Evolutionary conservation across 2,113 vertebrate genomes (phyloP).

Genomic region (Neodontobutis hainanensis): DNA sequence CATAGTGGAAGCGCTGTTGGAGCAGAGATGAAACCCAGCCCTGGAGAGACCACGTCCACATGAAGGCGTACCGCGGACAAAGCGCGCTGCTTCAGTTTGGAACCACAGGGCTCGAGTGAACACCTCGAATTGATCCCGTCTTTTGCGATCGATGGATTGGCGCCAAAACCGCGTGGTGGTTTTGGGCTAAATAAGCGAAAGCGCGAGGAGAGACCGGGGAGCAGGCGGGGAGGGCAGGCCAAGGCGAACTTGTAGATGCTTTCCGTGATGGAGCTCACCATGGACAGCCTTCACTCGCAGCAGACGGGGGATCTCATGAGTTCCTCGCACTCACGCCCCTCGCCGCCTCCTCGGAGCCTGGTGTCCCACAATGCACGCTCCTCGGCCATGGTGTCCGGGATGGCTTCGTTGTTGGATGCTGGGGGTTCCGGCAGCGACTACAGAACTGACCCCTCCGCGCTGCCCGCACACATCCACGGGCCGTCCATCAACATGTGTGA

Average conservation of each 20-base stretch:
- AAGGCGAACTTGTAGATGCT: slow-evolving; percentile 59
- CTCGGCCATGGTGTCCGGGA: slow-evolving; percentile 88
- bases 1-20: slow-evolving; percentile 76
- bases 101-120: slow-evolving; percentile 47
- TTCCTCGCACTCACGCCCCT: slow-evolving; percentile 84
- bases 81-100: slow-evolving; percentile 24
- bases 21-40: slow-evolving; percentile 72
- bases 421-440: slow-evolving; percentile 85
- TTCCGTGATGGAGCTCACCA: slow-evolving; percentile 91
- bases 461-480: slow-evolving; percentile 88
- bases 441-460: slow-evolving; percentile 84
- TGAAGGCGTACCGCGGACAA: slow-evolving; percentile 47
- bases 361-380: slow-evolving; percentile 81
- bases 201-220: slow-evolving; percentile 59
- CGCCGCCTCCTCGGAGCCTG: slow-evolving; percentile 85
- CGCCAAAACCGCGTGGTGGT: slow-evolving; percentile 72
- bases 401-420: slow-evolving; percentile 88
- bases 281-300: slow-evolving; percentile 94
- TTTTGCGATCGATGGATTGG: slow-evolving; percentile 81
- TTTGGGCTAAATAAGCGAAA: slow-evolving; percentile 53
- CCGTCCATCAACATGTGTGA: slow-evolving; percentile 98
- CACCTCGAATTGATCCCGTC: slow-evolving; percentile 65
- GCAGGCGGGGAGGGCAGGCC: slow-evolving; percentile 73
- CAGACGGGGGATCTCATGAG: slow-evolving; percentile 92
- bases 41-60: slow-evolving; percentile 58